Conservation (phyloP, 1,140 invertebrate genomes). For the Diachasmimorpha longicaudata region DNA sequence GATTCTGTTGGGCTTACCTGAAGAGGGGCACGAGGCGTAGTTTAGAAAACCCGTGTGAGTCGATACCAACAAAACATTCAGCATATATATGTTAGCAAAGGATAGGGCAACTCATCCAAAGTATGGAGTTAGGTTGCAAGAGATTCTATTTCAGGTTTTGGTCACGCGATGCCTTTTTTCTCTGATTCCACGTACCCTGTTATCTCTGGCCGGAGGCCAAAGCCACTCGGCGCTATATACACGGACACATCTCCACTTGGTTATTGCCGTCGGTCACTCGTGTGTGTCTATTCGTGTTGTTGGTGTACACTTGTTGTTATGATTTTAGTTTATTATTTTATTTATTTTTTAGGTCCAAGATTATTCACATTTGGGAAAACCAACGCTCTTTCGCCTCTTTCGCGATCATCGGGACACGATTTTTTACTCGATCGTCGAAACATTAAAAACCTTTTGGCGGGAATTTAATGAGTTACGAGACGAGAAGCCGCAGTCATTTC, state of each 20-base stretch:
- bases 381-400: neutral
- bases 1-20: neutral
- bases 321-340: neutral
- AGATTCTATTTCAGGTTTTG: conserved; percentile 52
- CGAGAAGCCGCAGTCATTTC: neutral
- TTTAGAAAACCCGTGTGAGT: neutral
- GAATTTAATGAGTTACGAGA: neutral
- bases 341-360: neutral
- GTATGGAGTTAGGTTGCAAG: conserved; percentile 35
- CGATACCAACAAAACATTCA: neutral
- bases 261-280: neutral
- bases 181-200: conserved; percentile 49
- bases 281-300: conserved; percentile 7
- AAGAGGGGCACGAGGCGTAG: neutral
- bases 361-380: neutral
- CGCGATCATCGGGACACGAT: neutral
- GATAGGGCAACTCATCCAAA: conserved; percentile 37
- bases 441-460: neutral
- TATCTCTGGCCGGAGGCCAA: conserved; percentile 35
- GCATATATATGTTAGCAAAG: neutral
- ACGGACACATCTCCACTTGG: conserved; percentile 23
- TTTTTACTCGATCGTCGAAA: neutral
- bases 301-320: neutral
- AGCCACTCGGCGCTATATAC: conserved; percentile 17
- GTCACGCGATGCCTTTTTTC: conserved; percentile 57